Evolutionary conservation across 1,140 invertebrate species (phyloP), one percentile per base, ranked within the genome.

Genomic region (Drosophila obscura): DNA sequence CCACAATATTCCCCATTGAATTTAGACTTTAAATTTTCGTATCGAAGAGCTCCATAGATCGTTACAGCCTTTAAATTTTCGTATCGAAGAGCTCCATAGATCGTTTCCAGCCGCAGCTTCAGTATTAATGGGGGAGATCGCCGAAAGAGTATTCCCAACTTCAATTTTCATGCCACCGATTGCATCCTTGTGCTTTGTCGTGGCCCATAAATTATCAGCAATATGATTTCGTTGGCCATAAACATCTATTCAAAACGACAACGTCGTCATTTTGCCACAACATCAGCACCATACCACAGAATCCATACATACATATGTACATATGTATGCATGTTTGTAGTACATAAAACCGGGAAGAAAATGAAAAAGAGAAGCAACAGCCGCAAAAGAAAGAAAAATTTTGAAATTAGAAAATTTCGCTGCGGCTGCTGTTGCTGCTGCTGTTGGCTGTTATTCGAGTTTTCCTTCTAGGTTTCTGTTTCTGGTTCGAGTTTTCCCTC

Each of bases 401-500:
- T 87, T 87, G 62, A 87, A 87, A 87, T 88, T 87, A 76, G 83
- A 88, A 78, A 78, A 87, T 79, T 75, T 78, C 53, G 82, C 78
- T 81, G 64, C 68, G 49, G 41, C 44, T 35, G 45, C 26, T 15
- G 64, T 35, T 48, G 46, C 8, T 44, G 59, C 39, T 16, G 8
- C 50, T 39, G 28, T 19, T 78, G 67, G 66, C 41, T 41, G 76
- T 46, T 59, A 74, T 50, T 78, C 56, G 66, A 76, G 76, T 81
- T 39, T 39, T 39, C 35, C 35, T 13, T 39, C 35, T 13, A 4
- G 13, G 11, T 39, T 13, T 39, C 35, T 39, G 35, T 39, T 39
- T 39, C 35, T 39, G 35, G 35, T 39, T 39, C 35, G 35, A 39
- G 35, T 39, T 39, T 39, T 39, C 35, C 26, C 35, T 39, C 35